Evolutionary conservation across 2,888 invertebrate genomes (phyloP).

Genomic region (Lottia gigantea): DNA sequence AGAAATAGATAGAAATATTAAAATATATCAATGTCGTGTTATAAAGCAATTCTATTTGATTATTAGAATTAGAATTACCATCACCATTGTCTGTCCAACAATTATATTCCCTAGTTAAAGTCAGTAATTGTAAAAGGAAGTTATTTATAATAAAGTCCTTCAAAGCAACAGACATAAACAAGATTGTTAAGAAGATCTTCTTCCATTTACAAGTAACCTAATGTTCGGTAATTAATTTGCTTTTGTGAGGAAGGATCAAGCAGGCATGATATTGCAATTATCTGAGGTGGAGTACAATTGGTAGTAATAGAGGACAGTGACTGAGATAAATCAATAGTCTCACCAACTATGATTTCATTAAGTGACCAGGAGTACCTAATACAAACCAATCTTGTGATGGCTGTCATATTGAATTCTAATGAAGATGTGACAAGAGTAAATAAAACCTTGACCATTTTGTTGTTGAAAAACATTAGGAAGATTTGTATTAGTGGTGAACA

Average conservation of each 20-base stretch:
- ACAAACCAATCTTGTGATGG: slow-evolving; percentile 10
- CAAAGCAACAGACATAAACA: neutral
- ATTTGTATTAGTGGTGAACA: too few relatives aligned
- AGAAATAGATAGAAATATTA: too few relatives aligned
- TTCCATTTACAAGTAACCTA: slow-evolving; percentile 3
- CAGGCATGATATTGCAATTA: slow-evolving; percentile 10
- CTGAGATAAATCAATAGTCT: neutral
- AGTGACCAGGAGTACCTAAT: slow-evolving; percentile 9
- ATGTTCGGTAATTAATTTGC: slow-evolving; percentile 4
- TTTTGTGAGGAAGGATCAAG: slow-evolving; percentile 1
- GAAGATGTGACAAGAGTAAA: neutral
- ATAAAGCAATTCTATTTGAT: too few relatives aligned
- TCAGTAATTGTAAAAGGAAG: neutral
- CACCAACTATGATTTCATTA: slow-evolving; percentile 9
- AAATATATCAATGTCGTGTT: too few relatives aligned
- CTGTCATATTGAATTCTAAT: slow-evolving; percentile 8
- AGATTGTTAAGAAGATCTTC: slow-evolving; percentile 1
- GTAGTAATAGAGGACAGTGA: neutral
- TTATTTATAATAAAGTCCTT: neutral
- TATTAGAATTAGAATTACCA: too few relatives aligned
- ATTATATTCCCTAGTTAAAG: too few relatives aligned
- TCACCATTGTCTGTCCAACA: too few relatives aligned
- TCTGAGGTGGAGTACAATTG: slow-evolving; percentile 5
- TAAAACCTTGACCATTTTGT: slow-evolving; percentile 6
- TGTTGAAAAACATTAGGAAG: too few relatives aligned